These are phyloP conservation scores for Hippocampus zosterae DNA, from an alignment of 2,113 vertebrate species.

Conservation along the genomic window DNA sequence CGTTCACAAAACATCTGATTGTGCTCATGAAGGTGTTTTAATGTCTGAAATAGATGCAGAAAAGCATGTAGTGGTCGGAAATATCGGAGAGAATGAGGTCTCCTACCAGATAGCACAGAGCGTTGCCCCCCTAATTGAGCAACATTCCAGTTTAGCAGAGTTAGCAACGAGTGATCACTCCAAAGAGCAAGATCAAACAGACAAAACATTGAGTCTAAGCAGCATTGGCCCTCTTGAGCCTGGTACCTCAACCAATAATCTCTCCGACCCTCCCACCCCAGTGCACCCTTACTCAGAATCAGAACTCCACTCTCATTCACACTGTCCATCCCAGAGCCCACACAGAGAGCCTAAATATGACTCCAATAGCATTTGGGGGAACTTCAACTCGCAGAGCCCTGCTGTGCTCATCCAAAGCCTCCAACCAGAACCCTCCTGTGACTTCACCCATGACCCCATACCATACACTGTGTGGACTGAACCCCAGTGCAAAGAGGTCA, in stretches of 20 bases:
- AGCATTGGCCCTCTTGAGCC: constrained; percentile 6
- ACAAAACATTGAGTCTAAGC: constrained; percentile 12
- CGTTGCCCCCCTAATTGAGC: constrained; percentile 26
- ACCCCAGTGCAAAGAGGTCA: constrained; percentile 68
- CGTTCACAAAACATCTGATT: constrained; percentile 45
- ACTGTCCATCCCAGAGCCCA: constrained; percentile 26
- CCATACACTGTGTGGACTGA: constrained; percentile 70
- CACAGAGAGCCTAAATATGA: constrained; percentile 57
- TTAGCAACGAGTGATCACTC: constrained; percentile 30
- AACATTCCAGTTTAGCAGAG: constrained; percentile 19
- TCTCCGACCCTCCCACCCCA: constrained; percentile 3
- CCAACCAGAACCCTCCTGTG: constrained; percentile 51
- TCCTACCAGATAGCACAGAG: constrained; percentile 22
- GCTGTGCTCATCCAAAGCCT: constrained; percentile 64
- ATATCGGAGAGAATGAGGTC: constrained; percentile 16
- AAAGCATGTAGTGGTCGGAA: constrained; percentile 28
- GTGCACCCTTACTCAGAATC: constrained; percentile 33
- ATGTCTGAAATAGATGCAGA: constrained; percentile 27
- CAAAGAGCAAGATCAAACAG: constrained; percentile 18
- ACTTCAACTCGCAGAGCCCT: constrained; percentile 62
- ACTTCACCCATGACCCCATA: constrained; percentile 58
- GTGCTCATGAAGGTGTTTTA: constrained; percentile 30
- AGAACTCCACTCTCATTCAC: constrained; percentile 24
- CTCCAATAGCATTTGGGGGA: constrained; percentile 69
- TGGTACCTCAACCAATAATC: constrained; percentile 17